Evolutionary conservation across 2,797 vertebrate species (phyloP).

Genomic region (Siniperca scherzeri): DNA sequence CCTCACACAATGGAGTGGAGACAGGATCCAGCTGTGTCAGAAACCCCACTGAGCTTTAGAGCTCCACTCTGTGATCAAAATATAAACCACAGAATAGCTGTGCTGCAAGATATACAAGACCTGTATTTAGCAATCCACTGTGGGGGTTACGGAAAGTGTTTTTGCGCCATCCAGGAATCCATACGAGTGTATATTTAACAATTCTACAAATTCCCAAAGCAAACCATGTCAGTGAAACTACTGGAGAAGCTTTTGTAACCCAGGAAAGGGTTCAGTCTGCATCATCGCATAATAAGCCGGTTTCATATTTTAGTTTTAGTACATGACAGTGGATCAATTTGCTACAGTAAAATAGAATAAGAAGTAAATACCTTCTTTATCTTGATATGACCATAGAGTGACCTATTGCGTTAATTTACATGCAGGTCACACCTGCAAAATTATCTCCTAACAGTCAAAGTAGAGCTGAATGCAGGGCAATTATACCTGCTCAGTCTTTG

Average conservation of each 20-base stretch:
- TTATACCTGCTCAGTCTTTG: not conserved
- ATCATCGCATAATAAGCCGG: not conserved
- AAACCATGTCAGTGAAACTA: not conserved
- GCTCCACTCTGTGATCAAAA: conserved; percentile 44
- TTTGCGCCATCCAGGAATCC: conserved; percentile 1
- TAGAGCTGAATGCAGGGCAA: conserved; percentile 1
- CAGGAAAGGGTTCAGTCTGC: not conserved
- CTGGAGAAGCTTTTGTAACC: not conserved
- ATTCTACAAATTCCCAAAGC: not conserved
- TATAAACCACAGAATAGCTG: conserved; percentile 31
- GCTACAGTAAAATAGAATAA: not conserved
- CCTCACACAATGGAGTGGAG: conserved; percentile 37
- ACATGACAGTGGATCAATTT: not conserved
- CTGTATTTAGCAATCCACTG: conserved; percentile 11
- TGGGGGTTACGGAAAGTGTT: not conserved
- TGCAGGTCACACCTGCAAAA: conserved; percentile 23
- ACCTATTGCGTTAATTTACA: conserved; percentile 30
- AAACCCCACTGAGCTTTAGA: conserved; percentile 28
- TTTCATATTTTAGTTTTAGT: not conserved
- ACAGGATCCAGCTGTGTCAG: conserved; percentile 59
- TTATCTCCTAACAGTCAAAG: conserved; percentile 15
- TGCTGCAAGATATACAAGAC: not conserved
- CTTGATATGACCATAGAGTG: not conserved
- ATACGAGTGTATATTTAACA: not conserved
- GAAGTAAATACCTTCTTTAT: conserved; percentile 12